phyloP scores from a whole-genome alignment of 2,797 vertebrate species.

The Pipistrellus pygmaeus region DNA sequence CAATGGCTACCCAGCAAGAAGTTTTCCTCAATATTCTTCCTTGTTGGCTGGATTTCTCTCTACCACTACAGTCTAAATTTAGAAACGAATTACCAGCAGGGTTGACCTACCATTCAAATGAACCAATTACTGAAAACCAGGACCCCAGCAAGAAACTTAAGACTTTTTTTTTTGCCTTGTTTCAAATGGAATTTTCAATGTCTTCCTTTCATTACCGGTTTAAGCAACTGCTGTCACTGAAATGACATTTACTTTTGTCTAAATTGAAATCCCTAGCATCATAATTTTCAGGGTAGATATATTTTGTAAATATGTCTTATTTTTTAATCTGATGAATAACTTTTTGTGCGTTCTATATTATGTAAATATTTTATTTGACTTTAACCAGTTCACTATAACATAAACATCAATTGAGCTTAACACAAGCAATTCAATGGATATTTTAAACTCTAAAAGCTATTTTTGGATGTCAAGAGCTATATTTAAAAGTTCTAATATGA shows the following conservation, averaged over 20 bases:
- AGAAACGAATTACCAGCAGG: slow-evolving; percentile 33
- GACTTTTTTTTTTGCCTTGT: background rate
- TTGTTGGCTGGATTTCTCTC: slow-evolving; percentile 1
- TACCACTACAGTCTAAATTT: slow-evolving; percentile 27
- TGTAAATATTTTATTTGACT: slow-evolving; percentile 38
- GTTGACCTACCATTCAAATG: slow-evolving; percentile 44
- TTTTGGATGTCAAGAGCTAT: slow-evolving; percentile 20
- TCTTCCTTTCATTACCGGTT: background rate
- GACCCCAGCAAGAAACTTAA: slow-evolving; percentile 16
- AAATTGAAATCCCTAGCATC: background rate
- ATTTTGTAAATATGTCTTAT: slow-evolving; percentile 11
- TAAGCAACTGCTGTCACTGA: background rate
- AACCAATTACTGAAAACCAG: slow-evolving; percentile 47
- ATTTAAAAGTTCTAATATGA: background rate
- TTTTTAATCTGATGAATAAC: background rate
- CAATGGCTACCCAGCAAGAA: background rate
- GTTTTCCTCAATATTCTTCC: background rate
- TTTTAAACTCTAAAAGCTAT: background rate
- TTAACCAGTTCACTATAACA: background rate
- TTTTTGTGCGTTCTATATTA: background rate
- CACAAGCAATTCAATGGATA: background rate
- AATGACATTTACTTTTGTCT: slow-evolving; percentile 35
- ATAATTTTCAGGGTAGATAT: background rate
- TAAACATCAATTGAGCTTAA: slow-evolving; percentile 47
- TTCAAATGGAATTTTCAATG: slow-evolving; percentile 54